A percentile compares a stretch with the other conserved stretches of the same genome.
These are phyloP conservation scores for Sylvilagus floridanus DNA, from an alignment of 2,797 vertebrate genomes.

Conservation along the genomic window DNA sequence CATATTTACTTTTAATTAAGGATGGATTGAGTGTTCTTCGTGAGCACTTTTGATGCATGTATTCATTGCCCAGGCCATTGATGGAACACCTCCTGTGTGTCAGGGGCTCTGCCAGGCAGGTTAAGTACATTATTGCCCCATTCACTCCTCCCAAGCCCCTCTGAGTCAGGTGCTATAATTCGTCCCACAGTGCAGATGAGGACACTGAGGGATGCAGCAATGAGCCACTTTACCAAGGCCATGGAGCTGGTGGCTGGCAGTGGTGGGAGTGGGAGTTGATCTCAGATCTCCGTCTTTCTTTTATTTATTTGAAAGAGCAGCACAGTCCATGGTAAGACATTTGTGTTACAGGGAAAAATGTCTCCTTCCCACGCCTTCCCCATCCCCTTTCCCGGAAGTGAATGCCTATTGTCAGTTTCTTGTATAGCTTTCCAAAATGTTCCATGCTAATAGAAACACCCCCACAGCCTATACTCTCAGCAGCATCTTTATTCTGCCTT, in stretches of 20 bases:
- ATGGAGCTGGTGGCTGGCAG: neutral
- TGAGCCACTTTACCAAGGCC: neutral
- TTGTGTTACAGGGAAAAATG: constrained; percentile 1
- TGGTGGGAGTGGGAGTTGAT: neutral
- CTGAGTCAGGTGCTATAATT: neutral
- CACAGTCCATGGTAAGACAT: neutral
- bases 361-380: neutral
- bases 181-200: neutral
- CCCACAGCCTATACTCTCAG: neutral
- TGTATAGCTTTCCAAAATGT: constrained; percentile 11
- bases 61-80: neutral
- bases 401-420: constrained; percentile 4
- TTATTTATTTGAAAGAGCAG: constrained; percentile 30
- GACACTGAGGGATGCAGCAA: neutral
- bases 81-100: neutral
- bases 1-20: neutral
- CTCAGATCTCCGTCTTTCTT: neutral
- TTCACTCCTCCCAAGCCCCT: neutral
- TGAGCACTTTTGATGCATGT: neutral
- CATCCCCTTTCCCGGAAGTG: neutral
- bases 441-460: neutral
- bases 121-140: neutral
- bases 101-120: neutral
- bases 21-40: neutral
- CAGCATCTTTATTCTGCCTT: neutral